phyloP scores from a whole-genome alignment of 1,140 invertebrate genomes.

The Lepidostoma basale region DNA sequence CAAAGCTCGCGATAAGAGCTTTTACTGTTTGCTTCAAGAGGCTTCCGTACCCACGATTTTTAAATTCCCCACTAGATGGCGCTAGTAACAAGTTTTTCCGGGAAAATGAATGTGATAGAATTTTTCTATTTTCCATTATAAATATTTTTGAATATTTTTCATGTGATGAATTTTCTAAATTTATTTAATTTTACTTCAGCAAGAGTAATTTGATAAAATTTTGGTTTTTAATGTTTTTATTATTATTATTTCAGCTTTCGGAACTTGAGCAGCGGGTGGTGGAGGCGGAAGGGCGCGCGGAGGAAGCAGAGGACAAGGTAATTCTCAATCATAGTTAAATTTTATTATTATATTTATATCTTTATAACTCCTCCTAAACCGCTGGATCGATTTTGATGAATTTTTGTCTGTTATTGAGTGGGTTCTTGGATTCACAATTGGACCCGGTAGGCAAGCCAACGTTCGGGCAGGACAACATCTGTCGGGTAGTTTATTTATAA shows the following conservation, averaged over 20 bases:
- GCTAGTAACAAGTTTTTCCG: not conserved
- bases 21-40: not conserved
- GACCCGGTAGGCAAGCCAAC: no score
- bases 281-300: slow-evolving; percentile 86
- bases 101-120: no score
- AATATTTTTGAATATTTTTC: no score
- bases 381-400: no score
- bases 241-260: slow-evolving; percentile 80
- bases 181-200: no score
- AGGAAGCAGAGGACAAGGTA: slow-evolving; percentile 93
- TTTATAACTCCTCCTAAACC: not conserved
- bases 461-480: no score
- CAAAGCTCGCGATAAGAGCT: not conserved
- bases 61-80: not conserved
- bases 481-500: no score
- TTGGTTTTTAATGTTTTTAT: slow-evolving; percentile 10
- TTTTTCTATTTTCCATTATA: no score
- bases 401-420: no score
- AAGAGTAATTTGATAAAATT: no score
- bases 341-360: not conserved
- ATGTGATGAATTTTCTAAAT: no score
- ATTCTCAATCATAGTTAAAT: slow-evolving; percentile 47
- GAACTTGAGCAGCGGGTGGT: slow-evolving; percentile 89
- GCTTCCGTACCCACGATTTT: not conserved
- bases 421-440: no score